Base-by-base conservation (phyloP, 2,797 vertebrate species). In the Lophius americanus region DNA sequence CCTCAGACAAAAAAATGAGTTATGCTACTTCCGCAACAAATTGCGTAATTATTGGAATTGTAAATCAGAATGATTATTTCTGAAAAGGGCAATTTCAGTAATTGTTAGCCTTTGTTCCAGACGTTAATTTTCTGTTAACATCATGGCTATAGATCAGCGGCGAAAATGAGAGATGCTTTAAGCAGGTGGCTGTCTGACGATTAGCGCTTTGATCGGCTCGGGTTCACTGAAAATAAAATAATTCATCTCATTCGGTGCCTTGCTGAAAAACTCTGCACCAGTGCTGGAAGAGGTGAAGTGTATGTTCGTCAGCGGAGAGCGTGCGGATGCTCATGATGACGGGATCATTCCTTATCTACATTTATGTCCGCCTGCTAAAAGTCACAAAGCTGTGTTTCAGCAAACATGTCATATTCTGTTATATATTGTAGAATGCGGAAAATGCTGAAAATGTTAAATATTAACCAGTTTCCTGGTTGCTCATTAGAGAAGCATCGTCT, bases 41-140 rank as follows among this genome's bases (percentile, higher is more conserved):
- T 81, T 78, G 65, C 57, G 48, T 71, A 79, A 86, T 89, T 82
- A 87, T 73, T 67, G 54, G 82, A 50, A 73, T 78, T 73, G 63
- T 82, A 74, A 75, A 57, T 82, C 79, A 75, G 61, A 74, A 63
- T 81, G 58, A 23, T 23, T 23, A 23, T 23, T 23, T 23, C 23
- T 23, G 60, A 81, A 54, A 43, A 67, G 70, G 73, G 57, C 76
- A 78, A 62, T 82, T 81, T 78, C 50, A 66, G 68, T 72, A 88
- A 86, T 85, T 72, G 80, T 11, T 33, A 65, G 54, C 52, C 57
- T 74, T 86, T 89, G 67, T 84, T 82, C 59, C 63, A 67, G 68
- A 79, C 84, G 81, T 73, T 64, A 1, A 75, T 83, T 74, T 72
- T 60, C 12, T 51, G 64, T 76, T 75, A 72, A 71, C 79, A 73